Base-by-base conservation (phyloP, 2,797 vertebrate genomes). In the Pipistrellus nathusii region DNA sequence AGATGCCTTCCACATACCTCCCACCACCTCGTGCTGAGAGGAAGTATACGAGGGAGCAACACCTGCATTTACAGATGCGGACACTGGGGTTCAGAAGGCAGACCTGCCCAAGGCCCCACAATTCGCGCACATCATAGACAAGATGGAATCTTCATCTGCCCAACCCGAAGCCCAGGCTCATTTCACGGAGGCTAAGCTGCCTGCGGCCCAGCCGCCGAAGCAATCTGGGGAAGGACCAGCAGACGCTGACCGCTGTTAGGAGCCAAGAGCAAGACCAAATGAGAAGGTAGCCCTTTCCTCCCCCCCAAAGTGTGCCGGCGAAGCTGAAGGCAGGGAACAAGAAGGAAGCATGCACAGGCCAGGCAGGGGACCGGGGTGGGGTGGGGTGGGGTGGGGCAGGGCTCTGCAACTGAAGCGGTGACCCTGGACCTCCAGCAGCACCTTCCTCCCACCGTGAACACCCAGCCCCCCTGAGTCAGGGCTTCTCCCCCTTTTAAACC, bases 401-500 rank as follows among this genome's bases (percentile, higher is more conserved):
- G n/a, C 20, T 77, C 76, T 21, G 10, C 23, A 78, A 46, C 73
- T 7, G 30, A 32, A 35, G 51, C 51, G 35, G 83, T 2, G 17
- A 53, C 8, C 10, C n/a, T 25, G 6, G 8, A 64, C n/a, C 71
- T 57, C 1, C 7, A 30, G 38, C 44, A 21, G 8, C 41, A 73
- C 27, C 8, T 25, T 35, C 80, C 53, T 48, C 59, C 32, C 44
- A 27, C 85, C 12, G 2, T 0, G 3, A 30, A 53, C 2, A 5
- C 53, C 27, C 5, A 7, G 51, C 30, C 13, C 32, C 0, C 0
- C 62, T 2, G 41, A 10, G 5, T 2, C 41, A 35, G 1, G 2
- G 27, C 5, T 14, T 83, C 32, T 84, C 30, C 27, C n/a, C 10
- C 12, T 25, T 86, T 20, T 72, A 66, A 0, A 4, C 27, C 82